A percentile compares a stretch with the other conserved stretches of the same genome.
Evolutionary conservation across 2,888 invertebrate genomes (phyloP).

Genomic region (Phrixothrix hirtus): DNA sequence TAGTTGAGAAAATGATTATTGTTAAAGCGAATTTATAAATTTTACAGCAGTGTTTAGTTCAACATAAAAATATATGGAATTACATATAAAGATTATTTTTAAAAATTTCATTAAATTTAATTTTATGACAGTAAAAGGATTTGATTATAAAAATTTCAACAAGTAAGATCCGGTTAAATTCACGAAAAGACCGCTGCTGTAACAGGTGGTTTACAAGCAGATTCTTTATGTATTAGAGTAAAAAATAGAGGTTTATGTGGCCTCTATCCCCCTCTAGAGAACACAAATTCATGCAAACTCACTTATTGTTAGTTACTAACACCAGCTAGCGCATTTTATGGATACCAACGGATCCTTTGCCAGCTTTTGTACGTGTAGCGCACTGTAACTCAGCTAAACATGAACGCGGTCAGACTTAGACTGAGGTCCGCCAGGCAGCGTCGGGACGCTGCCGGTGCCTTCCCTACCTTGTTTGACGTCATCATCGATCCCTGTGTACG

Average conservation of each 20-base stretch:
- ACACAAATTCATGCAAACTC: constrained; percentile 32
- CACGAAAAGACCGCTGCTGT: constrained; percentile 39
- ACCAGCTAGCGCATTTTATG: constrained; percentile 44
- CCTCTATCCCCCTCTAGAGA: constrained; percentile 26
- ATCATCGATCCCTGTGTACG: constrained; percentile 35
- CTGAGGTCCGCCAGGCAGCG: constrained; percentile 50
- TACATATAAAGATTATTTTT: too few relatives aligned
- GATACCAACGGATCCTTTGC: constrained; percentile 34
- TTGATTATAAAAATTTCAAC: too few relatives aligned
- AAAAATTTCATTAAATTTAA: too few relatives aligned
- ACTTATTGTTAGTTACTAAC: constrained; percentile 38
- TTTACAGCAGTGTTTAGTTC: too few relatives aligned
- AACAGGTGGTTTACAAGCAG: constrained; percentile 36
- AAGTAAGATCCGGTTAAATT: too few relatives aligned
- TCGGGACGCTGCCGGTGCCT: constrained; percentile 39
- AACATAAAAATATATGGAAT: too few relatives aligned
- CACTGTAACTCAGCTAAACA: constrained; percentile 44
- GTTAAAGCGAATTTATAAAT: too few relatives aligned
- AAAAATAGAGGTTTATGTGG: constrained; percentile 20
- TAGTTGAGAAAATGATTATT: too few relatives aligned
- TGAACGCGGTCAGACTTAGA: constrained; percentile 44
- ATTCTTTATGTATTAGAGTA: constrained; percentile 13
- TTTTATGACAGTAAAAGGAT: too few relatives aligned
- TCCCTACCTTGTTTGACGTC: constrained; percentile 34
- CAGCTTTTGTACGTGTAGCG: constrained; percentile 36